Evolutionary conservation across 2,888 invertebrate genomes (phyloP), one percentile per base, ranked within the genome.

Genomic region (Pseudolycoriella hygida): DNA sequence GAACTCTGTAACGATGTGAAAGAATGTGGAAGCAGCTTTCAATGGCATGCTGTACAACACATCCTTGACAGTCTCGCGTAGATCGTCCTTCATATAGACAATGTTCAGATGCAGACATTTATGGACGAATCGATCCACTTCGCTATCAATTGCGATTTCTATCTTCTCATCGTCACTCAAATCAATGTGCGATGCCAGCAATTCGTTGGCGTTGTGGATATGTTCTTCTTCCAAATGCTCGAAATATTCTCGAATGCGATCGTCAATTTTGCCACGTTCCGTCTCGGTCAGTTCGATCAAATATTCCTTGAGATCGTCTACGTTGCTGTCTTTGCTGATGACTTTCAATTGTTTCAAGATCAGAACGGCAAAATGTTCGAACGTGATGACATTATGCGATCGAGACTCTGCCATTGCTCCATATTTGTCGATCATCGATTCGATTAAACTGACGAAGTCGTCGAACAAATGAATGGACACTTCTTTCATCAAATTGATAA

Each of bases 41-140:
- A 31, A 18, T n/a, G 43, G 32, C 12, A 43, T 20, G 10, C 37
- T 30, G 8, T 19, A 37, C 15, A 43, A 43, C 18, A 43, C 37
- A 14, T 43, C 43, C 15, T 43, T 32, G 19, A 43, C 37, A 10
- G 43, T 43, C 19, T 43, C 43, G 15, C 37, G 18, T 10, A 43
- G 15, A n/a, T 43, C 43, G 18, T 37, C 37, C 2, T 12, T 15
- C n/a, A 15, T 14, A 5, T 14, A 37, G 11, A 43, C 37, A 43
- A 37, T 43, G 19, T 34, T 20, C 3, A 32, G 34, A 15, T 18
- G 8, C 3, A 8, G 37, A 12, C 3, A 37, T 43, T 43, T 34
- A 15, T 32, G 10, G 1, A 20, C 2, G 15, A 43, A 18, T 11
- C 10, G 5, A 8, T 37, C 37, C 15, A 43, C 43, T 2, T 32